phyloP scores from a whole-genome alignment of 1,140 invertebrate species.

The Brachionus angularis region DNA sequence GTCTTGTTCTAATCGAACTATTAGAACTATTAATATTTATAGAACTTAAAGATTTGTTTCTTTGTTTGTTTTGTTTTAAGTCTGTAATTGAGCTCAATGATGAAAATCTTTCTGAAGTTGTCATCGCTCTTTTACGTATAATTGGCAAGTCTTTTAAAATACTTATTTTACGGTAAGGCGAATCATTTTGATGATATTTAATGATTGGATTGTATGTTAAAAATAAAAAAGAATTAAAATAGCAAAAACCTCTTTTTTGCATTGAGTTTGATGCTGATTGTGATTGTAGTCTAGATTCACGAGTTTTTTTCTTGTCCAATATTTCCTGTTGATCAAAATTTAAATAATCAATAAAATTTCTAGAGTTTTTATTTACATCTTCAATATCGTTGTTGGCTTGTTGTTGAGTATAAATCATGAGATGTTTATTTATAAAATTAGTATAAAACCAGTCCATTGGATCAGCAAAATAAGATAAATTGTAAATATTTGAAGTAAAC shows the following conservation, averaged over 20 bases:
- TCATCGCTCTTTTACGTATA: not conserved
- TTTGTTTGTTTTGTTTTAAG: not conserved
- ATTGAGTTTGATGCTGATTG: conserved; percentile 17
- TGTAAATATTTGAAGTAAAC: conserved; percentile 7
- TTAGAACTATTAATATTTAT: not conserved
- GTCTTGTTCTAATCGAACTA: not conserved
- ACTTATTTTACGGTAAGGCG: not conserved
- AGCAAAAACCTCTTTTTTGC: conserved; percentile 22
- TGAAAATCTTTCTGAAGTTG: not conserved
- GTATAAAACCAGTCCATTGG: conserved; percentile 26
- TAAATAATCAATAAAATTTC: too few species aligned
- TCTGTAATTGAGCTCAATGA: conserved; percentile 8
- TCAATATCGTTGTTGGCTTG: not conserved
- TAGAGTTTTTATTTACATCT: not conserved
- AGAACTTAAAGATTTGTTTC: not conserved
- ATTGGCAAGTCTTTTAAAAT: not conserved
- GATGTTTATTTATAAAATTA: conserved; percentile 21
- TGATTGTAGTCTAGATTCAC: not conserved
- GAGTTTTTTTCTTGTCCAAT: too few species aligned
- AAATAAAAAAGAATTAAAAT: conserved; percentile 22
- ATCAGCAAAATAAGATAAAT: conserved; percentile 20
- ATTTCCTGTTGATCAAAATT: too few species aligned
- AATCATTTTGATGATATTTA: conserved; percentile 15
- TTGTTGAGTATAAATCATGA: conserved; percentile 25
- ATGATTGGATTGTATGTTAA: conserved; percentile 12